phyloP scores from a whole-genome alignment of 2,797 vertebrate species.

The Peromyscus eremicus region DNA sequence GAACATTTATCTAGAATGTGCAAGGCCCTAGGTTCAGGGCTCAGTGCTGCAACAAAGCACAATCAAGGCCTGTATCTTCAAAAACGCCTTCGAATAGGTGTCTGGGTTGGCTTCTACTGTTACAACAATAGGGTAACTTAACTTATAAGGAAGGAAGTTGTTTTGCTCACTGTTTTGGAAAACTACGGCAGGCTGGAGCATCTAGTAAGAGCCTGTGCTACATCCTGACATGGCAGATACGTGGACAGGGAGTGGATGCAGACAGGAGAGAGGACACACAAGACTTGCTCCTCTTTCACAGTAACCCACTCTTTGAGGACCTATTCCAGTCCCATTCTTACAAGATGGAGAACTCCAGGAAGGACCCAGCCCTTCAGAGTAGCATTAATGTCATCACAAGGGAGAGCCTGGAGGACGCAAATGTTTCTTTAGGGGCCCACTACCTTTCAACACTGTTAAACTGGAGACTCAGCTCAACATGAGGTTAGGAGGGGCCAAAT shows the following conservation, averaged over 20 bases:
- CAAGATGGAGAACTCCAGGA: not conserved
- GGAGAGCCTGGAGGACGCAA: not conserved
- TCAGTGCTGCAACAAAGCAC: not conserved
- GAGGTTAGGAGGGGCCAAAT: not conserved
- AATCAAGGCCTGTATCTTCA: not conserved
- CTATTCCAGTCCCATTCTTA: not conserved
- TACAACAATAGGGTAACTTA: not conserved
- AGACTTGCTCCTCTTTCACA: too few species aligned
- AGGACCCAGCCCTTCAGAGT: not conserved
- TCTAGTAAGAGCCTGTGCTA: not conserved
- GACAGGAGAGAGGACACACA: too few species aligned
- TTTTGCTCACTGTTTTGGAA: not conserved
- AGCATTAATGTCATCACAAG: not conserved
- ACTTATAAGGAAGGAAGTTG: not conserved
- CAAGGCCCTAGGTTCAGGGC: not conserved
- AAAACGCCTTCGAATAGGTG: not conserved
- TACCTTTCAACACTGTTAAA: not conserved
- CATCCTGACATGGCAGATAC: not conserved
- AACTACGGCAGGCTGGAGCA: not conserved
- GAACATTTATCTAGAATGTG: not conserved
- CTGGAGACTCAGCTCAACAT: not conserved
- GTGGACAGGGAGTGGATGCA: too few species aligned
- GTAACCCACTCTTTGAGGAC: not conserved
- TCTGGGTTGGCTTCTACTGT: not conserved
- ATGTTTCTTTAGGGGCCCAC: not conserved